These are phyloP conservation scores for Thrips palmi DNA, from an alignment of 1,140 invertebrate genomes.

Conservation along the genomic window DNA sequence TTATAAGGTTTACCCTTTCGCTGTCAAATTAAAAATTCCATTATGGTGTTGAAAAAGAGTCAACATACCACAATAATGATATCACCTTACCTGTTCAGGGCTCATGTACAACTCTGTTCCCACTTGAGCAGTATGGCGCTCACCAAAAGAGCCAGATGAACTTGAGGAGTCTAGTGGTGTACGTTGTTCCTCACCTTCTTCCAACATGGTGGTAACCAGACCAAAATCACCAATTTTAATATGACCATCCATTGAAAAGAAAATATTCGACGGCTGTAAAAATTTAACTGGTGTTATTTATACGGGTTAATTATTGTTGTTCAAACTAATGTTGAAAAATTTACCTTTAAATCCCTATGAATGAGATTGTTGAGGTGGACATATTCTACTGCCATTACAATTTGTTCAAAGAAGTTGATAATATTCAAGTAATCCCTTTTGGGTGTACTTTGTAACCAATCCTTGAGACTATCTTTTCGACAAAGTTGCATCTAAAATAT, in stretches of 20 bases:
- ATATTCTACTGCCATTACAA: slow-evolving; percentile 86
- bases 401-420: slow-evolving; percentile 75
- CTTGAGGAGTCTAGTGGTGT: slow-evolving; percentile 17
- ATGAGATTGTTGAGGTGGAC: slow-evolving; percentile 81
- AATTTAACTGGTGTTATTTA: slow-evolving; percentile 10
- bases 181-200: slow-evolving; percentile 30
- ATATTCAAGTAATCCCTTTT: slow-evolving; percentile 29
- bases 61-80: not conserved
- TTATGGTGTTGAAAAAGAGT: not conserved
- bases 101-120: slow-evolving; percentile 95
- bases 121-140: slow-evolving; percentile 43
- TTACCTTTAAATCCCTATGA: slow-evolving; percentile 83
- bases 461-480: slow-evolving; percentile 66
- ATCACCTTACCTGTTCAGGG: slow-evolving; percentile 59
- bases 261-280: slow-evolving; percentile 82
- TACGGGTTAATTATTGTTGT: slow-evolving; percentile 2
- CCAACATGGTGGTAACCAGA: slow-evolving; percentile 68
- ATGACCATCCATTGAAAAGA: slow-evolving; percentile 74
- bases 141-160: slow-evolving; percentile 13
- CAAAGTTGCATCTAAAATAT: slow-evolving; percentile 97
- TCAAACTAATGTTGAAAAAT: slow-evolving; percentile 9
- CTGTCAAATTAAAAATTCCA: not conserved
- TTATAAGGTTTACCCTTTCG: slow-evolving; percentile 48
- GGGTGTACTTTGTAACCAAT: slow-evolving; percentile 56
- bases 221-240: slow-evolving; percentile 97